Evolutionary conservation across 1,140 invertebrate species (phyloP).

Genomic region (Musca vetustissima): DNA sequence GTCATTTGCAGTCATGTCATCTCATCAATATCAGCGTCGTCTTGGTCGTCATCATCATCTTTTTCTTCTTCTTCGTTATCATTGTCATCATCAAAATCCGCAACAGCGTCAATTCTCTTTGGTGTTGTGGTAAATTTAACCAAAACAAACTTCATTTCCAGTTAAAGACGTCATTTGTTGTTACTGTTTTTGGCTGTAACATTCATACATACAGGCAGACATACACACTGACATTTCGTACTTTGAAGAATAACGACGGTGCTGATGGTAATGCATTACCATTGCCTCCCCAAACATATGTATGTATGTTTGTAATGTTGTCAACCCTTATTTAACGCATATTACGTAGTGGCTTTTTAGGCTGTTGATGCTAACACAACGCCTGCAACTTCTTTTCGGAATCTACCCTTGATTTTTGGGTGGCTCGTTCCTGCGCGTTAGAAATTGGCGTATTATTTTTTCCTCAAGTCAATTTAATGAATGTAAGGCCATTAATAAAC

Average conservation of each 20-base stretch:
- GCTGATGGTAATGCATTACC: conserved; percentile 7
- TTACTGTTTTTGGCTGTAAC: not conserved
- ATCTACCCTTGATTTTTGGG: not conserved
- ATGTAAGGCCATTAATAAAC: conserved; percentile 1
- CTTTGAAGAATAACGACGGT: not conserved
- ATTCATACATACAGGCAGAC: not conserved
- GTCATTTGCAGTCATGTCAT: not conserved
- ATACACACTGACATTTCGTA: too few relatives aligned
- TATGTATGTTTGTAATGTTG: not conserved
- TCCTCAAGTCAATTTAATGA: not conserved
- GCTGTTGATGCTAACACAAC: not conserved
- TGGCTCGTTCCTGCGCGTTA: too few relatives aligned
- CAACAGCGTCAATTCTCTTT: too few relatives aligned
- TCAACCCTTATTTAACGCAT: conserved; percentile 8
- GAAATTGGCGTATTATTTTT: too few relatives aligned
- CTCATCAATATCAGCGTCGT: not conserved
- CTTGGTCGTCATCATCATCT: not conserved
- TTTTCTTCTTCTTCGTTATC: not conserved
- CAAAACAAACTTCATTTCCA: not conserved
- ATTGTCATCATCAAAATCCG: too few relatives aligned
- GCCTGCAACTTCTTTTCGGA: not conserved
- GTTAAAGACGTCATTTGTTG: too few relatives aligned
- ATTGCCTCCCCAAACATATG: too few relatives aligned
- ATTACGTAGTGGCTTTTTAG: conserved; percentile 1
- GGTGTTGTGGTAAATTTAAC: not conserved